Evolutionary conservation across 2,797 vertebrate species (phyloP), one percentile per base, ranked within the genome.

Genomic region (Eulemur rubriventer): DNA sequence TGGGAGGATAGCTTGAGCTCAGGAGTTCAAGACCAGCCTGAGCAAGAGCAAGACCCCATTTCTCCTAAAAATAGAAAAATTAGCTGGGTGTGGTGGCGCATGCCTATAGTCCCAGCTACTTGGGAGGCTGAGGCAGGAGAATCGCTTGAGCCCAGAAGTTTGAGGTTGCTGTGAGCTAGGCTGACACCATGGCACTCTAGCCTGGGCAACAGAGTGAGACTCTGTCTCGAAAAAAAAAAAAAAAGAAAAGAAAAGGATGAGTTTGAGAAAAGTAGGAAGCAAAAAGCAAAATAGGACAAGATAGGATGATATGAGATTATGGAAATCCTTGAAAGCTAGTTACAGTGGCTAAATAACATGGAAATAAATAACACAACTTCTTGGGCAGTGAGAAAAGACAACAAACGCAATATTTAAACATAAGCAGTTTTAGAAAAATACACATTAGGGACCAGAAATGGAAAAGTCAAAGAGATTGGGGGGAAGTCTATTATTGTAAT

Each of bases 361-460:
- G 76, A 73, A 82, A 80, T 41, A 96, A 72, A 59, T 92, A 50
- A 87, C 18, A 87, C 0, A 82, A 85, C n/a, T 86, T 95, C 35
- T 33, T 41, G n/a, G 55, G 7, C 28, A 84, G 8, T 57, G 12
- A 92, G 22, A 86, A 78, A 78, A 79, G 67, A 73, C 28, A 89
- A 46, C 41, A 10, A 61, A 94, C 92, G 73, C 17, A 89, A 67
- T 75, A n/a, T 67, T 73, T 61, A 52, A 91, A 85, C 38, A 69
- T 14, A 82, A 73, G 26, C 16, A 67, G 26, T 65, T 86, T 89
- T 67, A 88, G 83, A 89, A 94, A 96, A 94, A 67, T 67, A 79
- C 2, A 94, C 22, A 91, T 81, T 41, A 52, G 43, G 4, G 7
- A 57, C 55, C n/a, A 86, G 59, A 70, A 91, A 89, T 80, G n/a